phyloP scores from a whole-genome alignment of 2,888 invertebrate species.

The Ophion ellenae region DNA sequence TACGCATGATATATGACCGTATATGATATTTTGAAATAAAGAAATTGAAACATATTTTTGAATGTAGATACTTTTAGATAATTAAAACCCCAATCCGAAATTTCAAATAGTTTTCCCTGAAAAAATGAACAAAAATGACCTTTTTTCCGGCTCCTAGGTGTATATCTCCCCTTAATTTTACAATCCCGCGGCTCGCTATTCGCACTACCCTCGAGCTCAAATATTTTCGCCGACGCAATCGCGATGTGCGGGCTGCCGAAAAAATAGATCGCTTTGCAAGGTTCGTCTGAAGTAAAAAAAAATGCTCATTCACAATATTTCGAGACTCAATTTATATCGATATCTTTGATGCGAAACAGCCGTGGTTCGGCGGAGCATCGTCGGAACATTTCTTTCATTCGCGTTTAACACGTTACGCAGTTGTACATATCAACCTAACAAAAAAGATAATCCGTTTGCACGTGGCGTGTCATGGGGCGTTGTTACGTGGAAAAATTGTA shows the following conservation, averaged over 20 bases:
- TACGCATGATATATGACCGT: too few species aligned
- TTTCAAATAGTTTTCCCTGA: too few species aligned
- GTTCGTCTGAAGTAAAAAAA: neutral
- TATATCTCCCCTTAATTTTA: too few species aligned
- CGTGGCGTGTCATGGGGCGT: constrained; percentile 52
- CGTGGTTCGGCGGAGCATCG: neutral
- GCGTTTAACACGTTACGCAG: constrained; percentile 44
- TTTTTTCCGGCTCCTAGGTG: too few species aligned
- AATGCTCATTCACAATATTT: neutral
- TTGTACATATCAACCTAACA: constrained; percentile 32
- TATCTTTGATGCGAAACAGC: neutral
- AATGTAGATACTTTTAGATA: too few species aligned
- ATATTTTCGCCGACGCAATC: neutral
- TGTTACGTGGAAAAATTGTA: constrained; percentile 23
- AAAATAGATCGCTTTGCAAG: neutral
- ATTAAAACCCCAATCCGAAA: too few species aligned
- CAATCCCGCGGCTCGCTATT: too few species aligned
- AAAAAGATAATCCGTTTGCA: constrained; percentile 9
- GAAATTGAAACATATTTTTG: too few species aligned
- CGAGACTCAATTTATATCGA: neutral
- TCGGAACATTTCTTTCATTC: neutral
- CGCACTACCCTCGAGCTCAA: neutral
- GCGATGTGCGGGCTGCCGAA: neutral
- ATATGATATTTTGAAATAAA: too few species aligned
- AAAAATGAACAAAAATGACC: too few species aligned